These are phyloP conservation scores for Leptinotarsa haldemani DNA, from an alignment of 2,888 invertebrate species.

Conservation along the genomic window DNA sequence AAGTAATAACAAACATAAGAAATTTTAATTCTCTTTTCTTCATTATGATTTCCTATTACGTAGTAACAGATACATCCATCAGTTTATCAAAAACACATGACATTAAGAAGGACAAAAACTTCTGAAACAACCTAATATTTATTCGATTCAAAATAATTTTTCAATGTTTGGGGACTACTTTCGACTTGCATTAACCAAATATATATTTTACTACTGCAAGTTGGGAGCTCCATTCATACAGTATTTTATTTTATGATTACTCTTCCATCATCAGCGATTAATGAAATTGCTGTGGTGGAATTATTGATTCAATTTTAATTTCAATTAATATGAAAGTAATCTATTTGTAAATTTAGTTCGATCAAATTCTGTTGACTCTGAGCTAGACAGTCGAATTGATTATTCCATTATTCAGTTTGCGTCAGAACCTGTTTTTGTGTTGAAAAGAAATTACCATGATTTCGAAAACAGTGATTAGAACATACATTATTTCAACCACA, in stretches of 20 bases:
- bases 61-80: no score
- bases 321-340: not conserved
- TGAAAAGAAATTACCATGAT: not conserved
- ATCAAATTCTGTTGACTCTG: not conserved
- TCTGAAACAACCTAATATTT: no score
- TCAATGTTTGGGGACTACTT: no score
- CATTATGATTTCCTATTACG: no score
- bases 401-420: not conserved
- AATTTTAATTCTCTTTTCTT: no score
- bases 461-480: not conserved
- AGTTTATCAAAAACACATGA: no score
- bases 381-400: conserved; percentile 1
- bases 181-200: no score
- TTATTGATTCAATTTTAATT: not conserved
- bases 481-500: not conserved
- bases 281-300: not conserved
- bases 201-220: no score
- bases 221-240: no score
- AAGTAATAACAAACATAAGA: no score
- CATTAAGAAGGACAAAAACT: no score
- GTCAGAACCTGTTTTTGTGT: not conserved
- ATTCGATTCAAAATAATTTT: no score
- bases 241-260: not conserved
- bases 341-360: not conserved
- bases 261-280: not conserved